These are phyloP conservation scores for Cettia cetti DNA, from an alignment of 2,113 vertebrate genomes.

Conservation along the genomic window DNA sequence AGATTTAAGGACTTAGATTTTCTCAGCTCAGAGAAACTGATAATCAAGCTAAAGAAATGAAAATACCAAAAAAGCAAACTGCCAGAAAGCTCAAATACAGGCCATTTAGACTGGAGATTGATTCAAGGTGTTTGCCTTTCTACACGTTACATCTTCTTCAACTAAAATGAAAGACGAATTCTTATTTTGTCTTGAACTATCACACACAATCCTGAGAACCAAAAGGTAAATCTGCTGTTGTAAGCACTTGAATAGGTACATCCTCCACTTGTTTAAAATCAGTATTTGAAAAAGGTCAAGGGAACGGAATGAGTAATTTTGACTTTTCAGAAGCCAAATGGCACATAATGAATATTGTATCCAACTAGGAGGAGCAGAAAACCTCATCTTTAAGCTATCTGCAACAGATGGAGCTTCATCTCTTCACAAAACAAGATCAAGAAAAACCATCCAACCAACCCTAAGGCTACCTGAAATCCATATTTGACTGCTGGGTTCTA, in stretches of 20 bases:
- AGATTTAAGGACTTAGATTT: neutral
- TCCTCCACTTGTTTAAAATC: neutral
- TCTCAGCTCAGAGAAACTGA: neutral
- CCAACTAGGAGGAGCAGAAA: neutral
- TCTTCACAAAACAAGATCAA: neutral
- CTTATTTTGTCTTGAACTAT: neutral
- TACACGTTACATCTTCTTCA: neutral
- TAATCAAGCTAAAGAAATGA: neutral
- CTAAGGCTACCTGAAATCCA: neutral
- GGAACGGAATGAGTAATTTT: neutral
- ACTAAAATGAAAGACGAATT: neutral
- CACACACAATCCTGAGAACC: neutral
- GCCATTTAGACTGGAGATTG: neutral
- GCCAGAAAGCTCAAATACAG: neutral
- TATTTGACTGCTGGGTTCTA: neutral
- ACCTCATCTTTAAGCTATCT: neutral
- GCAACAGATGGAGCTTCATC: accelerated
- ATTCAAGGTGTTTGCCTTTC: neutral
- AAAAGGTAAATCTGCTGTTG: neutral
- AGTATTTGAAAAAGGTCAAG: neutral
- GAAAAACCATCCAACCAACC: neutral
- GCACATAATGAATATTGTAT: neutral
- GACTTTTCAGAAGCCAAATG: neutral
- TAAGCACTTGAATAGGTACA: neutral
- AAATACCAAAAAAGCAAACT: neutral